These are phyloP conservation scores for Spea hammondii DNA, from an alignment of 2,797 vertebrate species.

Conservation along the genomic window DNA sequence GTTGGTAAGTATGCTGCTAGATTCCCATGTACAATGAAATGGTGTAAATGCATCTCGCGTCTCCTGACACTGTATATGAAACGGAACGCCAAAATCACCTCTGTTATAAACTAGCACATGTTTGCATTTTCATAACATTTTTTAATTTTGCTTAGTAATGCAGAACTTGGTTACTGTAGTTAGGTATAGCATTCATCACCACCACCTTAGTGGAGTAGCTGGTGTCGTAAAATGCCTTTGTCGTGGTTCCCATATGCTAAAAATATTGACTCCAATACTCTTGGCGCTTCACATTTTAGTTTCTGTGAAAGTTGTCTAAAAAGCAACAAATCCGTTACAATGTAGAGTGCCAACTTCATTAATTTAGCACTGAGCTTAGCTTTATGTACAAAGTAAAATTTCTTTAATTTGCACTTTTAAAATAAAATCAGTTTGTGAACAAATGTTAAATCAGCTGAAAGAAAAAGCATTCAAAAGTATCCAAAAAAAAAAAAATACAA, in stretches of 20 bases:
- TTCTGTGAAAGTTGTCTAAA: not conserved
- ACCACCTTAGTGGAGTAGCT: no score
- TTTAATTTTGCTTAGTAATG: no score
- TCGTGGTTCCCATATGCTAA: not conserved
- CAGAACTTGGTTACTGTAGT: no score
- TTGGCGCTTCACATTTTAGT: not conserved
- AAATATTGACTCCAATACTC: not conserved
- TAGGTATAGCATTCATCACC: no score
- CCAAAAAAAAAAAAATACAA: slow-evolving; percentile 52
- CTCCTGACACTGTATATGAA: not conserved
- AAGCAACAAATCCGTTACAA: not conserved
- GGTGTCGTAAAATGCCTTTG: not conserved
- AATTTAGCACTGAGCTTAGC: no score
- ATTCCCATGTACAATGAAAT: not conserved
- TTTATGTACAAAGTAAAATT: no score
- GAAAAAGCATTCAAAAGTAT: slow-evolving; percentile 36
- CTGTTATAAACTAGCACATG: no score
- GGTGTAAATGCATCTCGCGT: not conserved
- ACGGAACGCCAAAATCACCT: no score
- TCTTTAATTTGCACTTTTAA: slow-evolving; percentile 48
- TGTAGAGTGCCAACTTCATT: no score
- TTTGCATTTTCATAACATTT: no score
- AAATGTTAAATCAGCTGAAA: slow-evolving; percentile 48
- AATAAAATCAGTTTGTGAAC: slow-evolving; percentile 72
- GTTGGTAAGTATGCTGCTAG: slow-evolving; percentile 76